Evolutionary conservation across 2,888 invertebrate species (phyloP), one percentile per base, ranked within the genome.

Genomic region (Dicyrtoma fusca): DNA sequence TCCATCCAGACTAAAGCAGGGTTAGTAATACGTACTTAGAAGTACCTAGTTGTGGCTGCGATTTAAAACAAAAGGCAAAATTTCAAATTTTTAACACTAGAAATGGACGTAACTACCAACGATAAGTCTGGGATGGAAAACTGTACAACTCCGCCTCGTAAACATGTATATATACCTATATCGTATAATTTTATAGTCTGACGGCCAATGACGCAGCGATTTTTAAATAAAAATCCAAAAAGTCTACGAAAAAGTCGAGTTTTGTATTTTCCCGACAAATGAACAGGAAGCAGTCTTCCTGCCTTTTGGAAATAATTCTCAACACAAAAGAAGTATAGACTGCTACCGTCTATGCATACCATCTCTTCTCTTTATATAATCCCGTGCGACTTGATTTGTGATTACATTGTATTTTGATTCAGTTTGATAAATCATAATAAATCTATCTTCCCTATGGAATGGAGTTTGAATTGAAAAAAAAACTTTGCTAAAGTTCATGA

Each of bases 271-370:
- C 47, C 23, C 42, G 51, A 21, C 51, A 45, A 57, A 57, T 57
- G 17, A 64, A 75, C 77, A 65, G 77, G 77, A 77, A 77, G 64
- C 53, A 45, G 42, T 69, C 74, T 77, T 77, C 77, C 77, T 75
- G 74, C 53, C 73, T 74, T 69, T 75, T 70, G 25, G 49, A 51
- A 71, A 69, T 62, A 34, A 26, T 64, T 64, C 51, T 26, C 64
- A 21, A 66, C 66, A 59, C 59, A 66, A 53, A 66, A 66, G 49
- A 45, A 23, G 44, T 47, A n/a, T 25, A n/a, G n/a, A 25, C 57
- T 57, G 14, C 57, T 21, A n/a, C n/a, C 8, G 34, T 34, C 34
- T 34, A 8, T 34, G 34, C 34, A 34, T 34, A 34, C 34, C 34
- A 34, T 34, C 34, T 34, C 34, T 34, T 34, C 34, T 34, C 34